These are phyloP conservation scores for Aptenodytes forsteri DNA, from an alignment of 2,113 vertebrate genomes.

Conservation along the genomic window DNA sequence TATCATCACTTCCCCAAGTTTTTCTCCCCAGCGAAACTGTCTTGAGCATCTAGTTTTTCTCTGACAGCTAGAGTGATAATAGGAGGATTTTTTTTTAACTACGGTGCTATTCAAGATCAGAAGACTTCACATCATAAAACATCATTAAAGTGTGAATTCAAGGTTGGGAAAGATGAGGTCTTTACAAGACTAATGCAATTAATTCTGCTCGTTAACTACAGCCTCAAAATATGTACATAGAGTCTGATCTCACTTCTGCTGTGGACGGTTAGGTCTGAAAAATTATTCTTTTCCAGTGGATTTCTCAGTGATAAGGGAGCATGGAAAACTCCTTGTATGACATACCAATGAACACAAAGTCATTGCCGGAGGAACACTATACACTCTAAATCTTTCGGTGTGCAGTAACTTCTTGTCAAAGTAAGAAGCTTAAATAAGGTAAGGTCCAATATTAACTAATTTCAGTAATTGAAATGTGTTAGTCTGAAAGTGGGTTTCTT, in stretches of 20 bases:
- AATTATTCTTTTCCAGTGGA: background rate
- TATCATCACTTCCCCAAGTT: background rate
- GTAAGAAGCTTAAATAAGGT: conserved; percentile 33
- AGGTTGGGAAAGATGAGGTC: conserved; percentile 33
- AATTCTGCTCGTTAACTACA: conserved; percentile 50
- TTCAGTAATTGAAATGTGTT: conserved; percentile 10
- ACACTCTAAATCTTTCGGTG: background rate
- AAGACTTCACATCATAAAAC: conserved; percentile 46
- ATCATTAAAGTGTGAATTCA: conserved; percentile 49
- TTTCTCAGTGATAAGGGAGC: background rate
- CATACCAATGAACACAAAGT: background rate
- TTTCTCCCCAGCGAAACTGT: background rate
- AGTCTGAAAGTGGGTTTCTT: background rate
- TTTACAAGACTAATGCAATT: conserved; percentile 56
- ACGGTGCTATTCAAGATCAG: conserved; percentile 15
- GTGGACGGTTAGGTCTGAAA: background rate
- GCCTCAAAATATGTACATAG: background rate
- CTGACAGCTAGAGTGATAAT: conserved; percentile 22
- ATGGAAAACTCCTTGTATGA: background rate
- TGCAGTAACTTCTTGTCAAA: background rate
- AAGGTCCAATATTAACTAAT: background rate
- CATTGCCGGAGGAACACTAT: background rate
- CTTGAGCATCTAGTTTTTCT: background rate
- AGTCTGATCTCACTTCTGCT: conserved; percentile 8
- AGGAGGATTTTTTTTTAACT: background rate